Evolutionary conservation across 2,797 vertebrate genomes (phyloP).

Genomic region (Pogoniulus pusillus): DNA sequence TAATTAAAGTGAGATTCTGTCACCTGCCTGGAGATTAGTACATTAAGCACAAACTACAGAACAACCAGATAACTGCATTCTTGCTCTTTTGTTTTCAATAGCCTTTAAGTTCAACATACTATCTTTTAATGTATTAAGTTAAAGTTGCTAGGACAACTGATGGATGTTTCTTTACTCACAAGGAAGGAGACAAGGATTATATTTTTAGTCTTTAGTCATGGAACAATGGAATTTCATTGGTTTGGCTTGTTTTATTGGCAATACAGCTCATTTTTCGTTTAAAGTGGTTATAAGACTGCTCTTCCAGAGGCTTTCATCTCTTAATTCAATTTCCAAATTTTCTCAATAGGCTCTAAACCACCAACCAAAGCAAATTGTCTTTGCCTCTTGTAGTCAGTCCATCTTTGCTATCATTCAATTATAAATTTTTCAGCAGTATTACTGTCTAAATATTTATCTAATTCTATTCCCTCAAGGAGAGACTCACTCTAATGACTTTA

Average conservation of each 20-base stretch:
- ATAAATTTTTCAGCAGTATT: neutral
- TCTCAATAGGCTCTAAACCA: neutral
- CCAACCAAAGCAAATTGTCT: neutral
- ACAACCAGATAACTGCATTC: neutral
- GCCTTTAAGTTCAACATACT: neutral
- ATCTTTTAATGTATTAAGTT: neutral
- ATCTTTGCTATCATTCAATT: slow-evolving; percentile 14
- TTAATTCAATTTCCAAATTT: slow-evolving; percentile 18
- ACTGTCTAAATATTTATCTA: slow-evolving; percentile 4
- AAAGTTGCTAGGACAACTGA: neutral
- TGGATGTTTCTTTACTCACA: neutral
- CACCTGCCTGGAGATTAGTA: neutral
- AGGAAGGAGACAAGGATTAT: neutral
- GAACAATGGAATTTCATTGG: neutral
- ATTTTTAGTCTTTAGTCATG: neutral
- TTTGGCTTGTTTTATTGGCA: neutral
- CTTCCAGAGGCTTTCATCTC: slow-evolving; percentile 9
- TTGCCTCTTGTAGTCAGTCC: neutral
- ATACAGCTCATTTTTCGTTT: slow-evolving; percentile 3
- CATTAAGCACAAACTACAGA: neutral
- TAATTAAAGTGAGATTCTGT: neutral
- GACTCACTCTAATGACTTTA: neutral
- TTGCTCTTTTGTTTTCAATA: neutral
- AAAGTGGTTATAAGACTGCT: neutral
- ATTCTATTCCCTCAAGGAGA: neutral